Conservation (phyloP, 2,888 invertebrate genomes). For the Operophtera brumata region DNA sequence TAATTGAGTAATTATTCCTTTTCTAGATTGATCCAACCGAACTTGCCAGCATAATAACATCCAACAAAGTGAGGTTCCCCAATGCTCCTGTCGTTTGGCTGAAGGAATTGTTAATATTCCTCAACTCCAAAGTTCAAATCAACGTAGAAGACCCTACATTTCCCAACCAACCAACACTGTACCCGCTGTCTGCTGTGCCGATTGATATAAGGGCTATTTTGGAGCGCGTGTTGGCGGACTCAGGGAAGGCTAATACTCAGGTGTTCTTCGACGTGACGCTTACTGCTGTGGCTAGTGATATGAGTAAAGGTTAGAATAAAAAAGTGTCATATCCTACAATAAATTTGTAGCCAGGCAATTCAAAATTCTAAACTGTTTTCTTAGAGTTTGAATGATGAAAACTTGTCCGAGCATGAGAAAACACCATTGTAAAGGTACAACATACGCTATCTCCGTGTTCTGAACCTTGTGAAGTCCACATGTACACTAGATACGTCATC, state of each 20-base stretch:
- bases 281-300: constrained; percentile 85
- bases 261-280: constrained; percentile 86
- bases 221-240: constrained; percentile 77
- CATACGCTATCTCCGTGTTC: too few species aligned
- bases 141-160: constrained; percentile 84
- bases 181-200: constrained; percentile 79
- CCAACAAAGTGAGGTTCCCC: constrained; percentile 83
- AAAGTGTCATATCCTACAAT: neutral
- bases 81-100: constrained; percentile 86
- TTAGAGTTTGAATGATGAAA: too few species aligned
- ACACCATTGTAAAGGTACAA: too few species aligned
- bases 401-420: too few species aligned
- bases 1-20: neutral
- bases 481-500: too few species aligned
- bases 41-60: constrained; percentile 69
- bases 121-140: constrained; percentile 82
- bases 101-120: constrained; percentile 83
- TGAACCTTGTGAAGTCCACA: too few species aligned
- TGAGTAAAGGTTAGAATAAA: constrained; percentile 82
- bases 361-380: too few species aligned
- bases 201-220: constrained; percentile 64
- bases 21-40: constrained; percentile 83
- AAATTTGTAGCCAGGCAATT: too few species aligned
- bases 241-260: constrained; percentile 83
- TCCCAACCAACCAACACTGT: constrained; percentile 75